A percentile compares a stretch with the other conserved stretches of the same genome.
phyloP scores from a whole-genome alignment of 1,140 invertebrate species.

The Magallana angulata region DNA sequence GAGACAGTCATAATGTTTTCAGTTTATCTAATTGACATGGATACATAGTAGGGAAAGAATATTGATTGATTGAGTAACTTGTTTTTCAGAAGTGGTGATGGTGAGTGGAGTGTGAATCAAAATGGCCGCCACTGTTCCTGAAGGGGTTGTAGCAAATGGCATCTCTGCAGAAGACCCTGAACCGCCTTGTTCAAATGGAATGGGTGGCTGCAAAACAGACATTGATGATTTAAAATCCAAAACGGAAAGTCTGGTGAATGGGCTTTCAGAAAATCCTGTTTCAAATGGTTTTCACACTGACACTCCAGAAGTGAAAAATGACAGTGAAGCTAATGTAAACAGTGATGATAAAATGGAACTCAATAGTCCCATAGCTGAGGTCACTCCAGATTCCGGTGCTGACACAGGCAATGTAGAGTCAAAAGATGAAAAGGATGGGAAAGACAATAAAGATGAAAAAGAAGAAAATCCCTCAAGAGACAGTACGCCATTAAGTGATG shows the following conservation, averaged over 20 bases:
- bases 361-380: background rate
- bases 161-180: conserved; percentile 16
- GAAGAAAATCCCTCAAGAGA: conserved; percentile 12
- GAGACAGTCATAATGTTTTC: no score
- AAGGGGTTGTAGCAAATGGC: background rate
- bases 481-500: conserved; percentile 39
- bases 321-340: background rate
- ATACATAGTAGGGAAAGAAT: background rate
- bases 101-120: conserved; percentile 22
- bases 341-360: background rate
- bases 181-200: background rate
- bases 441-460: background rate
- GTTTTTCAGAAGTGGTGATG: conserved; percentile 25
- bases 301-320: background rate
- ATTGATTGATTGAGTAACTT: background rate
- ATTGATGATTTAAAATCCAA: background rate
- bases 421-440: background rate
- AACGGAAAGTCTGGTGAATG: background rate
- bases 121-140: conserved; percentile 19
- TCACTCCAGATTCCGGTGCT: background rate
- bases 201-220: background rate
- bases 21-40: no score
- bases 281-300: conserved; percentile 14
- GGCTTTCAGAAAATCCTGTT: background rate
- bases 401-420: background rate